Evolutionary conservation across 2,113 vertebrate genomes (phyloP), one percentile per base, ranked within the genome.

Genomic region (human): DNA sequence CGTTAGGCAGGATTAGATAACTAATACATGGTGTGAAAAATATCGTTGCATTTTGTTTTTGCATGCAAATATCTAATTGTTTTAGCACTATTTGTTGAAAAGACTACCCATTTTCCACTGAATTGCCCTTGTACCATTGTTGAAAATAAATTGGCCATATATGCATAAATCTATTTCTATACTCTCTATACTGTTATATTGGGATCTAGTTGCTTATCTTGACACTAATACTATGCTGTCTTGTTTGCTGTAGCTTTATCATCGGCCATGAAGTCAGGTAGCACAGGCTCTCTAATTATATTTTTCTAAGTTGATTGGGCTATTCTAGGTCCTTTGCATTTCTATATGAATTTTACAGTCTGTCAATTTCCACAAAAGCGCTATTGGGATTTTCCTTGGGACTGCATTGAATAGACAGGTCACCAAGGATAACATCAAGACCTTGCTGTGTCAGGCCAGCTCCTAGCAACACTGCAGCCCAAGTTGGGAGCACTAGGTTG

Each of bases 31-130:
- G 20, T 55, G 1, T 61, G 32, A 81, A 80, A 8, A 50, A 72
- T 55, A 76, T 68, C 78, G 40, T 52, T 48, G n/a, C 25, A 86
- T 22, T 59, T 2, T 43, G 6, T 61, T 89, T 80, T 59, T 25
- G 14, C 8, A 14, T n/a, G 38, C 59, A 35, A 11, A 64, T 88
- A 35, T 78, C 25, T 61, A 61, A 17, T 87, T 85, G 75, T 92
- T 89, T 78, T 70, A 59, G 48, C 80, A 92, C 30, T 11, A n/a
- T 6, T 43, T 83, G 8, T 92, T 94, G 75, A 96, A 78, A 87
- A 96, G 84, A 76, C 27, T 66, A 70, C 43, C 32, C 57, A 72
- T 50, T 94, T 93, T 22, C 83, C 25, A 78, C 70, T 45, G 12
- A 40, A 43, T 18, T 92, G 73, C 70, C 23, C 32, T 80, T 83